Evolutionary conservation across 2,113 vertebrate species (phyloP), one percentile per base, ranked within the genome.

Genomic region (Syrrhaptes paradoxus): DNA sequence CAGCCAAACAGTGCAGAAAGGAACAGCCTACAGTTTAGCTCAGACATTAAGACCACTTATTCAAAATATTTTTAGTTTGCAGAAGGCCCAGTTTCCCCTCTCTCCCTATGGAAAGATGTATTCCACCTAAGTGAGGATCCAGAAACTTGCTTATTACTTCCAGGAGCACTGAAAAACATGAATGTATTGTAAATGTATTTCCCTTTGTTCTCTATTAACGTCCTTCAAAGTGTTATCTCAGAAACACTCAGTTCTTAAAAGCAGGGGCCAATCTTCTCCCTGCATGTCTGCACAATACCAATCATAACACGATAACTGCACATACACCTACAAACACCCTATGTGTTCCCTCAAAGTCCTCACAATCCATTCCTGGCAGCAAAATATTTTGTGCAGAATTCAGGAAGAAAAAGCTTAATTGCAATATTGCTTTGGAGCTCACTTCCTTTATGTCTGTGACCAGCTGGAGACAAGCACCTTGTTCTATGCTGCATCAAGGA

Each of bases 1-100:
- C n/a, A 2, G 89, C 86, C 89, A 84, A 95, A 74, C 14, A 89
- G 79, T 7, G 29, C 55, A 85, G 72, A 95, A 95, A 92, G 51
- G 34, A 95, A 59, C 76, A 93, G 91, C 57, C 89, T 74, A 48
- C 77, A 90, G 68, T 86, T 95, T 62, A 95, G 17, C 25, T 49
- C 76, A 80, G 46, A 67, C 43, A 88, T 74, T 79, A 43, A 65
- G n/a, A 49, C 19, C 45, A 32, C 58, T 91, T 79, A 34, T 19
- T 79, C 29, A 61, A 83, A 92, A 38, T 32, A 73, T 52, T 77
- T 93, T 68, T 52, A 75, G 54, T 63, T 80, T 76, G 70, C 55
- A 58, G 29, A 87, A 93, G 11, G n/a, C 22, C 11, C 3, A 2
- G 29, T 41, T 92, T 90, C 54, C 9, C 13, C 2, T 70, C 25